Conservation (phyloP, 2,113 vertebrate species). For the Cephalopholis sonnerati region DNA sequence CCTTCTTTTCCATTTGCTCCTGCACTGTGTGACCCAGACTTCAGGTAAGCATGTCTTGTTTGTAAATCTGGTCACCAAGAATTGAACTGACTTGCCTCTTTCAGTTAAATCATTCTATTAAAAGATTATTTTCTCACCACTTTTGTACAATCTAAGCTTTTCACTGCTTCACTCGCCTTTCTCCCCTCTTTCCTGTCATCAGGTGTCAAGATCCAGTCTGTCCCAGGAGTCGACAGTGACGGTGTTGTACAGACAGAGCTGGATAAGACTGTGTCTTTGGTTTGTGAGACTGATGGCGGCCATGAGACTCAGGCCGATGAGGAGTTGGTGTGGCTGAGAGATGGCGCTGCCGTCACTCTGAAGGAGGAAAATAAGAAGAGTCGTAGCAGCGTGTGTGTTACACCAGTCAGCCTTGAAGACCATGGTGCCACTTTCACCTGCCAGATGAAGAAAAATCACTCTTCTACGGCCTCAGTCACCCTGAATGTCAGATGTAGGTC, state of each 20-base stretch:
- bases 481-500: constrained; percentile 84
- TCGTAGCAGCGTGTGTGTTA: constrained; percentile 78
- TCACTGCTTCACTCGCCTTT: neutral
- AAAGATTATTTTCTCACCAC: neutral
- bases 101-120: neutral
- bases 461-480: constrained; percentile 67
- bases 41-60: constrained; percentile 50
- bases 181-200: neutral
- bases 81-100: neutral
- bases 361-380: constrained; percentile 67
- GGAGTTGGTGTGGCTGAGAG: constrained; percentile 83
- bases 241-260: constrained; percentile 60
- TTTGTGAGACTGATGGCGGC: constrained; percentile 48
- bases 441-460: constrained; percentile 60
- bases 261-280: constrained; percentile 68
- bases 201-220: constrained; percentile 73
- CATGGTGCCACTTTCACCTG: constrained; percentile 80
- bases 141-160: neutral
- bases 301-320: neutral
- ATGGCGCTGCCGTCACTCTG: constrained; percentile 63
- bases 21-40: constrained; percentile 47
- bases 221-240: neutral
- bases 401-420: constrained; percentile 72
- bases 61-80: neutral
- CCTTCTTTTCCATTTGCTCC: constrained; percentile 45